phyloP scores from a whole-genome alignment of 2,888 invertebrate species.

The Callimorpha dominula region DNA sequence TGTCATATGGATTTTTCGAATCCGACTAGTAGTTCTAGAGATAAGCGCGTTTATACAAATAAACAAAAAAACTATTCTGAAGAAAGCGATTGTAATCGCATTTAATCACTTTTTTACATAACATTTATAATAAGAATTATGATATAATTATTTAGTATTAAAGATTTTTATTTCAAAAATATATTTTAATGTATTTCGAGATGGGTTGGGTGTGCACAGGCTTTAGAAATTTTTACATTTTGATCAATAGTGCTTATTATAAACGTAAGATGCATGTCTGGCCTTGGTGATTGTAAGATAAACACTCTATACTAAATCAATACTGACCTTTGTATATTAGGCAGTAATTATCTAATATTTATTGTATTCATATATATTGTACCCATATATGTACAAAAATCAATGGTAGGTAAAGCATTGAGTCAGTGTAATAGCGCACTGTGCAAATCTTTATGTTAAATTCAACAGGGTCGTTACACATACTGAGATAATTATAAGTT shows the following conservation, averaged over 20 bases:
- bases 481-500: no score
- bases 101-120: no score
- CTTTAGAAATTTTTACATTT: background rate
- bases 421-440: conserved; percentile 35
- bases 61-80: no score
- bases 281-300: conserved; percentile 78
- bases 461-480: background rate
- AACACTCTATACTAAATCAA: conserved; percentile 71
- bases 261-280: conserved; percentile 45
- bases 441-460: background rate
- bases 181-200: background rate
- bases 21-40: no score
- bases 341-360: conserved; percentile 59
- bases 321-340: conserved; percentile 76
- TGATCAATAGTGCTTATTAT: conserved; percentile 15
- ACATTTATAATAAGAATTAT: no score
- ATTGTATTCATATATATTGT: conserved; percentile 43
- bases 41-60: no score
- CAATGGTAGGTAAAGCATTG: no score
- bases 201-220: background rate
- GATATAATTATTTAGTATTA: no score
- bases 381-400: no score
- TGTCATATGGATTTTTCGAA: no score
- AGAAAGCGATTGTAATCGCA: no score
- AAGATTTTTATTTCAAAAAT: background rate